Conservation (phyloP, 2,113 vertebrate species). For the Athene cunicularia region DNA sequence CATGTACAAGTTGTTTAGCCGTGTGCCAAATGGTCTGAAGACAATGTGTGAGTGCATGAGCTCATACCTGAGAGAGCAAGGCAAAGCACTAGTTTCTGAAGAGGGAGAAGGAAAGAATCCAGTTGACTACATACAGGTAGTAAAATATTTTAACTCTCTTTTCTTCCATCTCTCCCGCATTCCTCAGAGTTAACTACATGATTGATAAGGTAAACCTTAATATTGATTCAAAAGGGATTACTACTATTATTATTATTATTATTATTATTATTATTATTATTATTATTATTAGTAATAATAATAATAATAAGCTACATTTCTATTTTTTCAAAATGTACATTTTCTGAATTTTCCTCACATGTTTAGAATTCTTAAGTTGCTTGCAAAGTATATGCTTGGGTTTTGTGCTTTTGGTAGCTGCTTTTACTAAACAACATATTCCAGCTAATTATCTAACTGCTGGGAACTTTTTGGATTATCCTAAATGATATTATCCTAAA, state of each 20-base stretch:
- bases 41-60: constrained; percentile 99
- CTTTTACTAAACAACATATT: background rate
- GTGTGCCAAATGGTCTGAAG: constrained; percentile 96
- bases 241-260: background rate
- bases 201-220: background rate
- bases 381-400: background rate
- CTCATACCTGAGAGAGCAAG: constrained; percentile 93
- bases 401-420: background rate
- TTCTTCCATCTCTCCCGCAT: background rate
- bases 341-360: background rate
- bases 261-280: too few species aligned
- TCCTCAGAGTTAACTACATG: background rate
- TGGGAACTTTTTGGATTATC: background rate
- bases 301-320: background rate
- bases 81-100: constrained; percentile 96
- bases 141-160: background rate
- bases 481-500: background rate
- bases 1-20: constrained; percentile 98
- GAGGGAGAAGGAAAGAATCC: constrained; percentile 98
- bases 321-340: background rate
- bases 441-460: background rate
- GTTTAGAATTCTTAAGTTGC: background rate
- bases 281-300: background rate
- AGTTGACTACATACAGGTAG: constrained; percentile 97
- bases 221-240: background rate